phyloP scores from a whole-genome alignment of 2,888 invertebrate genomes.

The Chrysopilus asiliformis region DNA sequence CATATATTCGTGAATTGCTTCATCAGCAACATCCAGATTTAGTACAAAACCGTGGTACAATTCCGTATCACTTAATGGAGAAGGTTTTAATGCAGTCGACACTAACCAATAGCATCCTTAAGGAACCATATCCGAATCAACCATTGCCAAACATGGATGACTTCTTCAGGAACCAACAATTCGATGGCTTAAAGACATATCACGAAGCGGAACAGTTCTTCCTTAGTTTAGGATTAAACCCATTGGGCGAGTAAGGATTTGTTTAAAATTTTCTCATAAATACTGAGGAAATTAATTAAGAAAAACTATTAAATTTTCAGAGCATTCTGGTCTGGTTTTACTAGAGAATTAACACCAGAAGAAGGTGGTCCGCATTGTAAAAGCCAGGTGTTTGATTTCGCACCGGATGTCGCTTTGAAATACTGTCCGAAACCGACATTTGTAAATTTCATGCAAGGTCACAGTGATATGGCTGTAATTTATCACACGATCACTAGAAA shows the following conservation, averaged over 20 bases:
- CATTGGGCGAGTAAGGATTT: too few species aligned
- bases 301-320: too few species aligned
- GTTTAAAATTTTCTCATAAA: too few species aligned
- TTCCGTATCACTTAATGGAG: slow-evolving; percentile 61
- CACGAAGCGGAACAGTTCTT: too few species aligned
- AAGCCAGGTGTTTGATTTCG: slow-evolving; percentile 4
- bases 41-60: slow-evolving; percentile 48
- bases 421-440: slow-evolving; percentile 31
- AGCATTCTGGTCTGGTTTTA: too few species aligned
- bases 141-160: slow-evolving; percentile 51
- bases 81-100: slow-evolving; percentile 70
- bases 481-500: slow-evolving; percentile 28
- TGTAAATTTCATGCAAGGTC: slow-evolving; percentile 35
- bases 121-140: slow-evolving; percentile 53
- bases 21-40: slow-evolving; percentile 48
- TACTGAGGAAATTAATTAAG: too few species aligned
- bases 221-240: too few species aligned
- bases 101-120: slow-evolving; percentile 37
- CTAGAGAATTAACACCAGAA: too few species aligned
- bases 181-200: too few species aligned
- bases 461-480: slow-evolving; percentile 30
- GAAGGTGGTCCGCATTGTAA: neutral
- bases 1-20: slow-evolving; percentile 57
- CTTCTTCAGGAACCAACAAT: too few species aligned
- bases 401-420: slow-evolving; percentile 23